Evolutionary conservation across 2,113 vertebrate genomes (phyloP).

Genomic region (Ageneiosus marmoratus): DNA sequence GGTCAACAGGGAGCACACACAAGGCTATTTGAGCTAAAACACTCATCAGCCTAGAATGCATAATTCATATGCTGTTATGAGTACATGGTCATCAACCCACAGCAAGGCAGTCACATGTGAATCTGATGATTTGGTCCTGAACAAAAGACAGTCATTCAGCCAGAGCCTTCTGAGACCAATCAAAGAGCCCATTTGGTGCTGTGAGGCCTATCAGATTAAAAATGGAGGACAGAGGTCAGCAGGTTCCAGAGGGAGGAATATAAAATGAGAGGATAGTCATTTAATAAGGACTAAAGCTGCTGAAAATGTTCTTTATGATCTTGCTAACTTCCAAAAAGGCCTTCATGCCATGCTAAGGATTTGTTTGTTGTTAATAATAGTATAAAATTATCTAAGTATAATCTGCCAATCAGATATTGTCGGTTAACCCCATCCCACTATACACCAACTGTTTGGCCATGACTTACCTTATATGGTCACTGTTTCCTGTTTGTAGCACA

Average conservation of each 20-base stretch:
- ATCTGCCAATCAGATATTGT: background rate
- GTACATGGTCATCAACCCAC: conserved; percentile 18
- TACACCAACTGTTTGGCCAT: background rate
- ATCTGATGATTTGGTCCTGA: conserved; percentile 28
- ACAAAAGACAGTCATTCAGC: conserved; percentile 31
- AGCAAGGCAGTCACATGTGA: conserved; percentile 21
- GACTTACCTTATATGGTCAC: background rate
- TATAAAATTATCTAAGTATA: background rate
- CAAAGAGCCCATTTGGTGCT: conserved; percentile 1
- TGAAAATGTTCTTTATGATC: background rate
- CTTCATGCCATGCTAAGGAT: background rate
- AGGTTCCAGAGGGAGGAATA: conserved; percentile 6
- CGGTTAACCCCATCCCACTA: background rate
- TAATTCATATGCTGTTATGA: conserved; percentile 43
- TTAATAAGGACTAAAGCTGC: conserved; percentile 3
- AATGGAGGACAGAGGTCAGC: conserved; percentile 34
- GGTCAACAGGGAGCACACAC: background rate
- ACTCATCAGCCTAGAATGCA: conserved; percentile 20
- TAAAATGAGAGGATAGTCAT: background rate
- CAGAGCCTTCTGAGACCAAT: conserved; percentile 45
- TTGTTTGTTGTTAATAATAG: background rate
- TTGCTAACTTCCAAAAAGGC: background rate
- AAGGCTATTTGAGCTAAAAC: background rate
- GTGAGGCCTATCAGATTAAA: conserved; percentile 37
- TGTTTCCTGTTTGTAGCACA: background rate